Evolutionary conservation across 2,888 invertebrate species (phyloP).

Genomic region (Monoplex corrugatus): DNA sequence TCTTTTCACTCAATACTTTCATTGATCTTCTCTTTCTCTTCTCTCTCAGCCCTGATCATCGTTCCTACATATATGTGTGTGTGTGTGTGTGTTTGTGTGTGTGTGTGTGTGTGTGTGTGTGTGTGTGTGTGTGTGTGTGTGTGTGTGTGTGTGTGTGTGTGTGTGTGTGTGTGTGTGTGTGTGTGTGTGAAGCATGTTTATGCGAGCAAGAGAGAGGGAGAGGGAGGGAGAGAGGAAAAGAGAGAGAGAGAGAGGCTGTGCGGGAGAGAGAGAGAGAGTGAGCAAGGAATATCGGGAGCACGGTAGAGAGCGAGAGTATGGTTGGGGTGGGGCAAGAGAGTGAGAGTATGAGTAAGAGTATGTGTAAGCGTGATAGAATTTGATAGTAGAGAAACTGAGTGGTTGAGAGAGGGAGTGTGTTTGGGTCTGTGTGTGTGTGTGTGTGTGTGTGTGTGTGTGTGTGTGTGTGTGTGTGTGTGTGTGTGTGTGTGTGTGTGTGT

Average conservation of each 20-base stretch:
- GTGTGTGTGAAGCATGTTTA: background rate
- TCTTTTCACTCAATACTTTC: too few relatives aligned
- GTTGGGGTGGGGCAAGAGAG: too few relatives aligned
- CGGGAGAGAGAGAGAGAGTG: background rate
- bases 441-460: too few relatives aligned
- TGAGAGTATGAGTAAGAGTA: too few relatives aligned
- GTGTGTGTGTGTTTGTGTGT: background rate
- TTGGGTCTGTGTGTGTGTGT: too few relatives aligned
- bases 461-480: too few relatives aligned
- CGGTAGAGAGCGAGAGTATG: background rate
- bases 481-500: too few relatives aligned
- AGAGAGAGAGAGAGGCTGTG: background rate
- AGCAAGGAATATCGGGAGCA: background rate
- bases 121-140: background rate
- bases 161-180: background rate
- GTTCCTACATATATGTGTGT: background rate
- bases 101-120: background rate
- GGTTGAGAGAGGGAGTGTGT: background rate
- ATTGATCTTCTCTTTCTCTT: too few relatives aligned
- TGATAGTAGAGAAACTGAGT: background rate
- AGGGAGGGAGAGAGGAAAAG: background rate
- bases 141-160: slow-evolving; percentile 2
- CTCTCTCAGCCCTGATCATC: too few relatives aligned
- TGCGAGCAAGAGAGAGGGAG: background rate
- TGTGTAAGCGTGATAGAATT: background rate